A percentile compares a stretch with the other conserved stretches of the same genome.
These are phyloP conservation scores for Galbula dea DNA, from an alignment of 2,113 vertebrate genomes.

Conservation along the genomic window DNA sequence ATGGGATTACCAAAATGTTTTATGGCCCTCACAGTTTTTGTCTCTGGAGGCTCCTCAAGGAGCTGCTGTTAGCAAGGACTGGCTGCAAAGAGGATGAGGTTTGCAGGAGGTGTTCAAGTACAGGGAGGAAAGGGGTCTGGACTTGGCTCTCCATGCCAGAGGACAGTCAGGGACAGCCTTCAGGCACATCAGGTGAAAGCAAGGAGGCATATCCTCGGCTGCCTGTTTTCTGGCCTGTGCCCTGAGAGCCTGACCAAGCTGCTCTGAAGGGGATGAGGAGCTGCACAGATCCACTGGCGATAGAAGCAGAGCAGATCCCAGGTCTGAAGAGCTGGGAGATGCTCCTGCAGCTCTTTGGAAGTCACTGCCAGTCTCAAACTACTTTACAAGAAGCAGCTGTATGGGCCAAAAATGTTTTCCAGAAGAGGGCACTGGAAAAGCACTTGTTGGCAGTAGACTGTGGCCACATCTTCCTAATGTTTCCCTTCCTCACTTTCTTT, in stretches of 20 bases:
- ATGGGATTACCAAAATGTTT: background rate
- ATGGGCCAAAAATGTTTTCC: slow-evolving; percentile 33
- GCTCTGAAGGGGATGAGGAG: background rate
- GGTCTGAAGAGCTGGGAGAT: background rate
- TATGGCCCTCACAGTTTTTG: background rate
- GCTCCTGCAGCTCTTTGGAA: background rate
- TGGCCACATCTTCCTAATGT: background rate
- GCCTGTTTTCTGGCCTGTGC: background rate
- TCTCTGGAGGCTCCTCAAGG: background rate
- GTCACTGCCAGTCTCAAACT: background rate
- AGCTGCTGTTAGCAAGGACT: background rate
- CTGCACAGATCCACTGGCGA: background rate
- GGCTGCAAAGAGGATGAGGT: background rate
- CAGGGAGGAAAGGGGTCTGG: background rate
- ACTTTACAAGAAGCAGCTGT: background rate
- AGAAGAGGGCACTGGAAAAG: slow-evolving; percentile 68
- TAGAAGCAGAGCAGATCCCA: background rate
- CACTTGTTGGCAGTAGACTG: slow-evolving; percentile 7
- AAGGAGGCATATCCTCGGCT: background rate
- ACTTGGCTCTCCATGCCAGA: background rate
- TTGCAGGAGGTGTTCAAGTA: background rate
- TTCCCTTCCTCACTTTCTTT: background rate
- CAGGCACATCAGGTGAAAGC: background rate
- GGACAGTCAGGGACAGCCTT: background rate
- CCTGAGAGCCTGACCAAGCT: background rate